Conservation (phyloP, 2,113 vertebrate species). For the Sceloporus tristichus region DNA sequence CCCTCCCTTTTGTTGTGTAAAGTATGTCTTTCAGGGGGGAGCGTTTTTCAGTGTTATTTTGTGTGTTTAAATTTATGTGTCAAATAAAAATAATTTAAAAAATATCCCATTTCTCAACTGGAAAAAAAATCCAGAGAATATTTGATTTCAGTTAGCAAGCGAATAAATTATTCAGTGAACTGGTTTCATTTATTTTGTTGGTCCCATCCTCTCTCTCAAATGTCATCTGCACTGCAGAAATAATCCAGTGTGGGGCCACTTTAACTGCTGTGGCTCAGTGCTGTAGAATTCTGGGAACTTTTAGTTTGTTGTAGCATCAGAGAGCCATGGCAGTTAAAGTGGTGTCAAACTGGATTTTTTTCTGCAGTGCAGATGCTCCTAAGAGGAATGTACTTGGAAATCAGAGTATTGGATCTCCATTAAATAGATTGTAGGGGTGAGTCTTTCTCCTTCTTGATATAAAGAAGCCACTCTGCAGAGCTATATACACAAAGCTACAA, state of each 20-base stretch:
- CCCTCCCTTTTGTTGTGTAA: no score
- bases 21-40: no score
- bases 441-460: slow-evolving; percentile 4
- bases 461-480: slow-evolving; percentile 8
- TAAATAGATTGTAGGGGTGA: not conserved
- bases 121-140: slow-evolving; percentile 1
- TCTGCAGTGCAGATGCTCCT: no score
- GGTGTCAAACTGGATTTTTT: no score
- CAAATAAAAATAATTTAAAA: not conserved
- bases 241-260: no score
- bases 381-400: slow-evolving; percentile 32
- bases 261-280: no score
- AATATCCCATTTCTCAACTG: slow-evolving; percentile 23
- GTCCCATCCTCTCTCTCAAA: not conserved
- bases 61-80: not conserved
- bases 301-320: no score
- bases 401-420: slow-evolving; percentile 5
- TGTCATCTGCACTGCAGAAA: no score
- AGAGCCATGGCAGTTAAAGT: no score
- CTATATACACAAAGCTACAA: not conserved
- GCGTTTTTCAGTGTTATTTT: no score
- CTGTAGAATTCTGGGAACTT: no score
- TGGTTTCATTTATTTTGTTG: slow-evolving; percentile 9
- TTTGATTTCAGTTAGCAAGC: slow-evolving; percentile 33
- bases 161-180: slow-evolving; percentile 29